Base-by-base conservation (phyloP, 2,113 vertebrate species). In the Athene noctua region DNA sequence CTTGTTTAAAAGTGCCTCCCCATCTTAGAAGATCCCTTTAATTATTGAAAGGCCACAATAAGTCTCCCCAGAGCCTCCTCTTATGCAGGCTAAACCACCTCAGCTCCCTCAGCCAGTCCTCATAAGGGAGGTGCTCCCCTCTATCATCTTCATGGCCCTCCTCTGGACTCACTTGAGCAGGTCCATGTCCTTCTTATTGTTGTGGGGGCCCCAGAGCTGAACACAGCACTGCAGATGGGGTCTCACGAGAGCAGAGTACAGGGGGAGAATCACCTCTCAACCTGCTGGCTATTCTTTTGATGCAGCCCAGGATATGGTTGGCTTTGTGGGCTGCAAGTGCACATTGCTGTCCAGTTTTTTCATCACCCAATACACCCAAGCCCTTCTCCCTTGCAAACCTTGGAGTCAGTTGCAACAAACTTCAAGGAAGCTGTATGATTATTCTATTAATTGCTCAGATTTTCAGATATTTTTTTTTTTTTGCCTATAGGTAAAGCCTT, bases 1-100 rank as follows among this genome's bases (percentile, higher is more conserved):
- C 8, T 18, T 47, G 2, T 1, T 21, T 13, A 65, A 52, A 26
- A 3, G 2, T 12, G 13, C 15, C 4, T 3, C 2, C 4, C 3
- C 6, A 4, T 55, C 1, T 63, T 29, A 21, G 16, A 74, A 54
- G 5, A 3, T 6, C 3, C 13, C 27, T 61, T 85, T 38, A 54
- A 13, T 7, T 27, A n/a, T 16, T 62, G 65, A 73, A 67, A 5
- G 4, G 17, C 40, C 1, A 1, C 26, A 46, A 21, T 32, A 55
- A 85, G 34, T 57, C 9, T 65, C 11, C 49, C n/a, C 1, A 1
- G 8, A 57, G 18, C 51, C 29, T 87, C 51, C 15, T 77, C 13
- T 86, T 49, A 15, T 67, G 23, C 52, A 51, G 27, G 12, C 23
- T 58, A 10, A 58, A 30, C n/a, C 77, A n/a, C 15, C 6, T n/a